Conservation (phyloP, 2,113 vertebrate species). For the Catharus bicknelli region DNA sequence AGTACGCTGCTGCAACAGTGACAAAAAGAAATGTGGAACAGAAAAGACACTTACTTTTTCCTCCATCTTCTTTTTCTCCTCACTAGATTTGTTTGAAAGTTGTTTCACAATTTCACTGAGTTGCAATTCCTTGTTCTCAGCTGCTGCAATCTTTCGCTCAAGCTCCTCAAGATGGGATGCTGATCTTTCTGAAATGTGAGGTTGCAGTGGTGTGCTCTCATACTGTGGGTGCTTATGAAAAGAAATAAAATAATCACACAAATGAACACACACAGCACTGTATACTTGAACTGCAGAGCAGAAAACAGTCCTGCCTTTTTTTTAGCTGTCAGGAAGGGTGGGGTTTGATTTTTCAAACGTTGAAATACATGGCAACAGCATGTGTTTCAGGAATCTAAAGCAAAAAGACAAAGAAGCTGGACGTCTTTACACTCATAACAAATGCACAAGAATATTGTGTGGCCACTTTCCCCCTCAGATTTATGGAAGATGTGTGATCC, state of each 20-base stretch:
- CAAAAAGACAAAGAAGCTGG: not conserved
- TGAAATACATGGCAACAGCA: not conserved
- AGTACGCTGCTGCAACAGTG: not conserved
- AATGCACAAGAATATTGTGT: not conserved
- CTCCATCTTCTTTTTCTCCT: conserved; percentile 92
- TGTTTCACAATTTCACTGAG: conserved; percentile 87
- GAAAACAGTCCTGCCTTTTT: not conserved
- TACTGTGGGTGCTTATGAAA: conserved; percentile 64
- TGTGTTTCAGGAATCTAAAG: not conserved
- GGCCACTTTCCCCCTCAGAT: not conserved
- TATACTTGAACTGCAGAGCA: not conserved
- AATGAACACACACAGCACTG: not conserved
- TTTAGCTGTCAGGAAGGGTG: not conserved
- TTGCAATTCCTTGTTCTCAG: conserved; percentile 84
- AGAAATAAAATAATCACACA: not conserved
- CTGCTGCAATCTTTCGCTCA: conserved; percentile 80
- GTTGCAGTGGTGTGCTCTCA: conserved; percentile 66
- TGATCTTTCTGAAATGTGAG: conserved; percentile 66
- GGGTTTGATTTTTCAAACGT: not conserved
- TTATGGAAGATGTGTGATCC: not conserved
- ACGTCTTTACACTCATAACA: not conserved
- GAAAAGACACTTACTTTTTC: conserved; percentile 83
- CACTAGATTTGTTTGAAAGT: conserved; percentile 83
- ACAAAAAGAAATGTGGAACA: not conserved
- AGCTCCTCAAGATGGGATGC: conserved; percentile 79